These are phyloP conservation scores for Neodiprion fabricii DNA, from an alignment of 1,140 invertebrate species.

Conservation along the genomic window DNA sequence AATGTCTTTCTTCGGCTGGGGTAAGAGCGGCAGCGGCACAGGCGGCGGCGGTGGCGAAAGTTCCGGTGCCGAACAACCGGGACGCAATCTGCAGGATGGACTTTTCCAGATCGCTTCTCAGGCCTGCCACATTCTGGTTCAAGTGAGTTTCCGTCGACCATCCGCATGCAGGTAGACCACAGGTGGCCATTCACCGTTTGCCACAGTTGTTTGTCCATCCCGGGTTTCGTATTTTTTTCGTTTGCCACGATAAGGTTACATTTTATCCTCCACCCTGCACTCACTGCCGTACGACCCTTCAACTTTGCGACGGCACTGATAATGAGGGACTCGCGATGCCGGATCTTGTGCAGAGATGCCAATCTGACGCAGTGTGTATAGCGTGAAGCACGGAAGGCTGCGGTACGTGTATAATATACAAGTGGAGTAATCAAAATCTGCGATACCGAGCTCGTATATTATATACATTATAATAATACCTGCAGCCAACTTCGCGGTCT, in stretches of 20 bases:
- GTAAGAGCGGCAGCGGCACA: conserved; percentile 25
- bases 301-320: too few species aligned
- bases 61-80: conserved; percentile 37
- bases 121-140: conserved; percentile 74
- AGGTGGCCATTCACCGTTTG: too few species aligned
- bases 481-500: too few species aligned
- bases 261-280: too few species aligned
- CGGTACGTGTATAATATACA: neutral
- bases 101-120: conserved; percentile 76
- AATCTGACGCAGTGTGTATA: conserved; percentile 2
- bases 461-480: too few species aligned
- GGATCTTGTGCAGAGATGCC: neutral
- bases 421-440: neutral
- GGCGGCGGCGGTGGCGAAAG: conserved; percentile 21
- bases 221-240: too few species aligned
- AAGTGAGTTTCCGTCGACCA: conserved; percentile 46
- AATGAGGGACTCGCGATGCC: neutral
- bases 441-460: neutral
- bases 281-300: too few species aligned
- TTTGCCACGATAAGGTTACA: too few species aligned
- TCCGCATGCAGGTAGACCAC: too few species aligned
- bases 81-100: conserved; percentile 71
- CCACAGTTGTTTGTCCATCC: too few species aligned
- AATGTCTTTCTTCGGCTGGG: conserved; percentile 55
- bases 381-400: conserved; percentile 16